phyloP scores from a whole-genome alignment of 2,888 invertebrate genomes.

The Xanthia togata region DNA sequence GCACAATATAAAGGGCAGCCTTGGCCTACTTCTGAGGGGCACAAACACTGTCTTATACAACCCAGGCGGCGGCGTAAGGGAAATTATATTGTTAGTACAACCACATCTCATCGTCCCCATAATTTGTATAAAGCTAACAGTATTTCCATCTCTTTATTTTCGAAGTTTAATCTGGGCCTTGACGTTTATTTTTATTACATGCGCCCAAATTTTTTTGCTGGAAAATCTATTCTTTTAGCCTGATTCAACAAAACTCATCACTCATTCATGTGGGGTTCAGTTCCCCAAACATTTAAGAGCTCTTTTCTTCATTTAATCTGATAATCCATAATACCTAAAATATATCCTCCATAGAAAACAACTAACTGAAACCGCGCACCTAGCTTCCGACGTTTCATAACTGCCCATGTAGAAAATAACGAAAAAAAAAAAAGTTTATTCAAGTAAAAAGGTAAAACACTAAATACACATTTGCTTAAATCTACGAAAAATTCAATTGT shows the following conservation, averaged over 20 bases:
- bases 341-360: no score
- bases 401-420: no score
- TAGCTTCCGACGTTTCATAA: no score
- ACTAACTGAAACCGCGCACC: no score
- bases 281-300: background rate
- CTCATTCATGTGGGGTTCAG: background rate
- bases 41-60: constrained; percentile 63
- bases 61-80: constrained; percentile 42
- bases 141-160: constrained; percentile 26
- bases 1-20: constrained; percentile 38
- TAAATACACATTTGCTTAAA: no score
- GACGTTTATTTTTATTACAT: constrained; percentile 17
- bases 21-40: constrained; percentile 58
- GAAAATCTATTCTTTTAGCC: background rate
- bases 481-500: no score
- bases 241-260: background rate
- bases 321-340: background rate
- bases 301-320: background rate
- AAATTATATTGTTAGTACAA: constrained; percentile 61
- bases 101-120: constrained; percentile 35
- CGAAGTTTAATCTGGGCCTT: constrained; percentile 19
- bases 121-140: constrained; percentile 40
- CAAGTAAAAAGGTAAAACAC: no score
- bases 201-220: background rate
- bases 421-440: no score